Percentiles rank a stretch among this genome's conserved stretches.
These are phyloP conservation scores for Drosophila pseudotalamancana DNA, from an alignment of 2,888 invertebrate genomes.

Conservation along the genomic window DNA sequence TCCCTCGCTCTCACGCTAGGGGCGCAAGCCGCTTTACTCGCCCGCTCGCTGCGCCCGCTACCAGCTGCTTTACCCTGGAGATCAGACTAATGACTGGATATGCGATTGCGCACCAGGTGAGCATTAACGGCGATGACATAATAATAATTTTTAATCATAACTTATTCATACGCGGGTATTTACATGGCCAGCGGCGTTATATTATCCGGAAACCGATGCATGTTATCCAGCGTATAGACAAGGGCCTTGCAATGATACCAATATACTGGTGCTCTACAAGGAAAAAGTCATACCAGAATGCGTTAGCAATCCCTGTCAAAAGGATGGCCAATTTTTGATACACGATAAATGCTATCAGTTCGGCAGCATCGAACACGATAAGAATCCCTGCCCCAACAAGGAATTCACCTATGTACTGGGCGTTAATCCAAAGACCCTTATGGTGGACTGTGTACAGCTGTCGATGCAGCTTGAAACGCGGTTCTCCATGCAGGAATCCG, in stretches of 20 bases:
- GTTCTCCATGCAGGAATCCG: constrained; percentile 57
- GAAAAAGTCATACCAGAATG: constrained; percentile 87
- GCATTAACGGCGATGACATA: constrained; percentile 55
- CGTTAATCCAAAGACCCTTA: constrained; percentile 87
- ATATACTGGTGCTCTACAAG: constrained; percentile 86
- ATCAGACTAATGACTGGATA: constrained; percentile 88
- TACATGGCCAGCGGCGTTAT: constrained; percentile 82
- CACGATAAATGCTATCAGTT: constrained; percentile 73
- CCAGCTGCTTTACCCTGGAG: constrained; percentile 89
- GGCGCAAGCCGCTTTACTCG: constrained; percentile 86
- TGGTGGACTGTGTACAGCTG: constrained; percentile 86
- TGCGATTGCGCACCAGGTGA: constrained; percentile 85
- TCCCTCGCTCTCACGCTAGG: constrained; percentile 49
- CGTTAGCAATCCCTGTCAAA: constrained; percentile 86
- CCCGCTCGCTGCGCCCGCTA: constrained; percentile 87
- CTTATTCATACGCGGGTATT: constrained; percentile 2
- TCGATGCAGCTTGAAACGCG: constrained; percentile 77
- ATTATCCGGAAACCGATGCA: constrained; percentile 86
- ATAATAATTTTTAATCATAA: constrained; percentile 14
- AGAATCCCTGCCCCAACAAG: constrained; percentile 73
- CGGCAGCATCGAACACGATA: constrained; percentile 70
- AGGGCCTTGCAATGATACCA: constrained; percentile 87
- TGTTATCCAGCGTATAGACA: constrained; percentile 88
- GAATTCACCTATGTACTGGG: constrained; percentile 85
- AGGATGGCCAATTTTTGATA: constrained; percentile 85